Evolutionary conservation across 2,888 invertebrate genomes (phyloP).

Genomic region (Epiblema foenella): DNA sequence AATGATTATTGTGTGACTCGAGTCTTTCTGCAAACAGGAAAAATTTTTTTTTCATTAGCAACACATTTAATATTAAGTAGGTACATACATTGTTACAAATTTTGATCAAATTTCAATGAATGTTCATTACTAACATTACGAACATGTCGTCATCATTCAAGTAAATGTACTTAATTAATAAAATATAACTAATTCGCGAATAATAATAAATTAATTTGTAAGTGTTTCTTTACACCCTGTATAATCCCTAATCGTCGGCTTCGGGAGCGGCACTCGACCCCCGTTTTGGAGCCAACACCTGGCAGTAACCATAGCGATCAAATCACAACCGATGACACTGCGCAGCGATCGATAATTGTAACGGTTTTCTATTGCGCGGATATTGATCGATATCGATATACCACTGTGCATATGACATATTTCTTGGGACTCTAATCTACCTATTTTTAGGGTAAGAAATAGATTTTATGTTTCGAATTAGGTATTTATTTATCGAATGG

Average conservation of each 20-base stretch:
- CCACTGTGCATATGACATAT: not conserved
- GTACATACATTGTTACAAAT: not conserved
- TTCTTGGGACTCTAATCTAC: too few relatives aligned
- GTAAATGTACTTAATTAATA: too few relatives aligned
- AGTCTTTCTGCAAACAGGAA: constrained; percentile 38
- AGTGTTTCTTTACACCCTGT: constrained; percentile 57
- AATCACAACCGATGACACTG: constrained; percentile 72
- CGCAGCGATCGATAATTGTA: constrained; percentile 62
- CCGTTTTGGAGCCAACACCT: constrained; percentile 69
- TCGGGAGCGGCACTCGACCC: constrained; percentile 57
- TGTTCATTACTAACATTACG: too few relatives aligned
- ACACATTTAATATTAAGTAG: not conserved
- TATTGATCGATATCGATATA: not conserved
- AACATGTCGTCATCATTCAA: too few relatives aligned
- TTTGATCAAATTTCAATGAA: not conserved
- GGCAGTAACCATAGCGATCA: constrained; percentile 82
- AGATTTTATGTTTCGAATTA: too few relatives aligned
- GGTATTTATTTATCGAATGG: too few relatives aligned
- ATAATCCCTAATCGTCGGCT: constrained; percentile 50
- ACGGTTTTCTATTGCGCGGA: constrained; percentile 66
- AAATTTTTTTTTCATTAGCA: not conserved
- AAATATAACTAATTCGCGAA: too few relatives aligned
- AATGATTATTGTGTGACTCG: constrained; percentile 42
- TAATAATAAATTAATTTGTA: not conserved
- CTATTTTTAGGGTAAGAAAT: too few relatives aligned